Evolutionary conservation across 2,888 invertebrate genomes (phyloP).

Genomic region (Endomychus coccineus): DNA sequence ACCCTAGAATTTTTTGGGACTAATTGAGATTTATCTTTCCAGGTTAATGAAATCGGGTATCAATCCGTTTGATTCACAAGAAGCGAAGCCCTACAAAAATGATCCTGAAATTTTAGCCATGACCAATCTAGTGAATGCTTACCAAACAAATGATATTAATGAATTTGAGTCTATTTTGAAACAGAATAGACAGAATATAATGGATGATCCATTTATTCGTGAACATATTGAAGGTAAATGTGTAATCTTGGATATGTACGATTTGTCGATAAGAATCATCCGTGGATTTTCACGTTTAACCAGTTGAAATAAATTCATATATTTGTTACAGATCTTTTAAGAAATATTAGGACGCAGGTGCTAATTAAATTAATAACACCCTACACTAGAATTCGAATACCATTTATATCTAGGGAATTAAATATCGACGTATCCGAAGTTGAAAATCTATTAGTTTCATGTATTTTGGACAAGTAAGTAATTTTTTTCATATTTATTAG

Average conservation of each 20-base stretch:
- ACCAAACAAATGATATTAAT: slow-evolving; percentile 97
- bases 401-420: slow-evolving; percentile 91
- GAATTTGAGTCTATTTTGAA: slow-evolving; percentile 96
- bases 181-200: slow-evolving; percentile 89
- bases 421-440: slow-evolving; percentile 93
- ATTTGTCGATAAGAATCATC: too few species aligned
- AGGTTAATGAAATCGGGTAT: slow-evolving; percentile 99
- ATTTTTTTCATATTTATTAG: slow-evolving; percentile 4
- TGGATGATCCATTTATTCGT: slow-evolving; percentile 98
- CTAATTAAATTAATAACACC: slow-evolving; percentile 95
- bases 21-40: slow-evolving; percentile 13
- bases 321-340: slow-evolving; percentile 64
- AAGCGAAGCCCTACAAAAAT: slow-evolving; percentile 99
- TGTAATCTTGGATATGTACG: not conserved
- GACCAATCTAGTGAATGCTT: slow-evolving; percentile 95
- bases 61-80: slow-evolving; percentile 99
- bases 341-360: slow-evolving; percentile 96
- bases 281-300: too few species aligned
- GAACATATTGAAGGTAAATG: slow-evolving; percentile 87
- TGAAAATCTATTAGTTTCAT: slow-evolving; percentile 91
- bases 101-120: slow-evolving; percentile 98
- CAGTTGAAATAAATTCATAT: slow-evolving; percentile 2
- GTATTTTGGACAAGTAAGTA: slow-evolving; percentile 92
- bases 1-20: not conserved
- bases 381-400: slow-evolving; percentile 96